Conservation (phyloP, 2,113 vertebrate species). For the Chaenocephalus aceratus region DNA sequence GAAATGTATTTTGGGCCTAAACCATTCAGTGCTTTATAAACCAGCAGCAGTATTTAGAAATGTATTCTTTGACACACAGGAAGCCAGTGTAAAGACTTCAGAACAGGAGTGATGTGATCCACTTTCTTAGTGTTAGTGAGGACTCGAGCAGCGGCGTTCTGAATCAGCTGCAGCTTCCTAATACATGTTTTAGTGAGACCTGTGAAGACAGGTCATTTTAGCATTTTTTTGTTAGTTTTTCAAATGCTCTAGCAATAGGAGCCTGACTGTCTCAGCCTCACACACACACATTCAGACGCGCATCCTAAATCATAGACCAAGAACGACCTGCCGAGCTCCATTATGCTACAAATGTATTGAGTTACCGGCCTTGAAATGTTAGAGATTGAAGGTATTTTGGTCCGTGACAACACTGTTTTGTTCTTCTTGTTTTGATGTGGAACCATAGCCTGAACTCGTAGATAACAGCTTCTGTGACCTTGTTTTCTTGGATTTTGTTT, state of each 20-base stretch:
- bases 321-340: conserved; percentile 60
- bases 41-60: no score
- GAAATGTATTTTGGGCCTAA: no score
- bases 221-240: conserved; percentile 19
- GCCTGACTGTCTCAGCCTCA: conserved; percentile 4
- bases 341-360: conserved; percentile 78
- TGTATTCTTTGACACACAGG: no score
- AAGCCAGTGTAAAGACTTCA: no score
- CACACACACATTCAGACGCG: neutral
- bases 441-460: conserved; percentile 27
- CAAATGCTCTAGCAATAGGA: conserved; percentile 10
- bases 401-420: conserved; percentile 22
- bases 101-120: no score
- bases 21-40: no score
- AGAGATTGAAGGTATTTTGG: conserved; percentile 26
- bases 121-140: no score
- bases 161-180: no score
- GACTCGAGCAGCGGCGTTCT: no score
- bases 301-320: conserved; percentile 67
- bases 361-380: conserved; percentile 62
- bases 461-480: conserved; percentile 51
- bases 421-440: conserved; percentile 41
- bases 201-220: no score
- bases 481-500: conserved; percentile 60
- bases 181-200: no score